phyloP scores from a whole-genome alignment of 2,888 invertebrate species.

The Caenorhabditis wallacei region DNA sequence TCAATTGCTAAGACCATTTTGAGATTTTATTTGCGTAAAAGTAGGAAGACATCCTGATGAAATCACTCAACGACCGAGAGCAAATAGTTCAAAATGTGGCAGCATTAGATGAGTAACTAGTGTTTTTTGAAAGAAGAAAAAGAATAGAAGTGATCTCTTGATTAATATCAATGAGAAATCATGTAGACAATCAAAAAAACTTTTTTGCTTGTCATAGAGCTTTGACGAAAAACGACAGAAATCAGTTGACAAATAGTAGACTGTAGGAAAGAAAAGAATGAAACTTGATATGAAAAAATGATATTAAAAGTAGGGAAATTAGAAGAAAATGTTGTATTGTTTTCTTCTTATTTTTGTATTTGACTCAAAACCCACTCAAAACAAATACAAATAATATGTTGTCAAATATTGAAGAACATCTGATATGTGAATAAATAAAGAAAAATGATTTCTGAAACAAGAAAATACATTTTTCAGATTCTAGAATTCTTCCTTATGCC shows the following conservation, averaged over 20 bases:
- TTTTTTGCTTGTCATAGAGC: slow-evolving; percentile 20
- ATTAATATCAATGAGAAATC: slow-evolving; percentile 17
- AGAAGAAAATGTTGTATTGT: slow-evolving; percentile 3
- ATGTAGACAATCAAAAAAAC: slow-evolving; percentile 2
- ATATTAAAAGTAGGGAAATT: background rate
- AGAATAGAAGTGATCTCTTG: slow-evolving; percentile 17
- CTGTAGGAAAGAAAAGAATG: background rate
- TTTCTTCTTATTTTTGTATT: slow-evolving; percentile 10
- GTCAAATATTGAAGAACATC: slow-evolving; percentile 9
- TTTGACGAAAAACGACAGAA: slow-evolving; percentile 3
- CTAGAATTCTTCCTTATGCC: background rate
- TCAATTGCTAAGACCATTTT: background rate
- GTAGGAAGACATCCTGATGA: background rate
- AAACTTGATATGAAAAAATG: background rate
- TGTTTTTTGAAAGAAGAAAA: background rate
- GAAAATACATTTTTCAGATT: background rate
- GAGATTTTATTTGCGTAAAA: slow-evolving; percentile 31
- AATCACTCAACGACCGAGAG: slow-evolving; percentile 36
- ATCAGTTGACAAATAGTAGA: slow-evolving; percentile 17
- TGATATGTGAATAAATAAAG: slow-evolving; percentile 22
- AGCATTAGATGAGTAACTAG: slow-evolving; percentile 23
- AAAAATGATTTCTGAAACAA: slow-evolving; percentile 11
- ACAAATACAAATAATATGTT: slow-evolving; percentile 21
- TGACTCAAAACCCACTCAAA: slow-evolving; percentile 15
- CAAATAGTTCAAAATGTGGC: slow-evolving; percentile 54